Base-by-base conservation (phyloP, 2,113 vertebrate genomes). In the Rhynchopsitta pachyrhyncha region DNA sequence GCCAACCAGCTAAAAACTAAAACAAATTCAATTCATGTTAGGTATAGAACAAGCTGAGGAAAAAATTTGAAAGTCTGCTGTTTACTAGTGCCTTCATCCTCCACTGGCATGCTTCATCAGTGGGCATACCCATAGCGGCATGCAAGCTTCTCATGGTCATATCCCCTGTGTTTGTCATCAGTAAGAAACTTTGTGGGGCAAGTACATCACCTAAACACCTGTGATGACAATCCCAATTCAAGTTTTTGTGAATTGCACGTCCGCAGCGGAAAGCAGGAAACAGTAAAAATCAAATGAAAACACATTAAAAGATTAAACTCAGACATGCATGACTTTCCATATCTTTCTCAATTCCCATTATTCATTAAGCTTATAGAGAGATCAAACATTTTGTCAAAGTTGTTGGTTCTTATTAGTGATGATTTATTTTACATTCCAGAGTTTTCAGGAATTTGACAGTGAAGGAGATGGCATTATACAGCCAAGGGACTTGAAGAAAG, bases 401-500 rank as follows among this genome's bases (percentile, higher is more conserved):
- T 80, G 50, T 64, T 94, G 20, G 64, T 67, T 90, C 85, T 82
- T 94, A 63, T 91, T 95, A 96, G 50, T 14, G 41, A 66, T 42
- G 17, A 62, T 86, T 95, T 96, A 63, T 92, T 92, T 91, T 11
- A 7, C 50, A 3, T 93, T 93, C 75, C 63, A 98, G 98, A 94
- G 92, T 64, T 98, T 98, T 52, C 95, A 94, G 77, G 96, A 97
- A 41, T 96, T 95, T 11, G 98, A 98, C 75, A 90, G 77, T 0
- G 84, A 98, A 44, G 97, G 97, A 49, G 97, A 97, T 16, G 82
- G 88, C 67, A 95, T 98, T 50, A 84, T 98, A 31, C 94, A 97
- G n/a, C 97, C 97, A 25, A 95, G 93, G 63, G 97, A 98, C 49
- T 31, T 98, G 44, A 98, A 96, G 94, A 96, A 96, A 7, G 86